A percentile compares a stretch with the other conserved stretches of the same genome.
These are phyloP conservation scores for Caenorhabditis sp. DNA, from an alignment of 2,888 invertebrate genomes.

Conservation along the genomic window DNA sequence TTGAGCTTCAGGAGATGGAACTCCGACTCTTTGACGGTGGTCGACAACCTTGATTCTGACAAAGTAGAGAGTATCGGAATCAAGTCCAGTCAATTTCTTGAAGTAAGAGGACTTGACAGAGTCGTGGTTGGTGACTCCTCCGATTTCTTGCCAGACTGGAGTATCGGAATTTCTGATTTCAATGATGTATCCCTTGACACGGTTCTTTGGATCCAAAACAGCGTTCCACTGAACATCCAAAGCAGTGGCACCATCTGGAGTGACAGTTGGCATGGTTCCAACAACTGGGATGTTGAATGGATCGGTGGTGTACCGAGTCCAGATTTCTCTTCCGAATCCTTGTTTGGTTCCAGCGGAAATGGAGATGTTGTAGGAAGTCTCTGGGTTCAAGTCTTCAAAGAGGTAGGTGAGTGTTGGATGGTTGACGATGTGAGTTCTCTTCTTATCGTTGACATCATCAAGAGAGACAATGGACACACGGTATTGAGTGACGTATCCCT, in stretches of 20 bases:
- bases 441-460: slow-evolving; percentile 77
- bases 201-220: slow-evolving; percentile 79
- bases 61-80: slow-evolving; percentile 84
- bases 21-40: slow-evolving; percentile 76
- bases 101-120: slow-evolving; percentile 78
- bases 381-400: slow-evolving; percentile 81
- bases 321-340: slow-evolving; percentile 82
- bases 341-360: slow-evolving; percentile 78
- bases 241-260: slow-evolving; percentile 80
- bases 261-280: slow-evolving; percentile 74
- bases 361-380: slow-evolving; percentile 83
- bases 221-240: slow-evolving; percentile 82
- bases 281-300: slow-evolving; percentile 82
- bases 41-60: slow-evolving; percentile 84
- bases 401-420: slow-evolving; percentile 80
- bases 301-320: slow-evolving; percentile 81
- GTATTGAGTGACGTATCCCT: slow-evolving; percentile 81
- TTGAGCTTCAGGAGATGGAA: slow-evolving; percentile 83
- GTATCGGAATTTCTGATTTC: slow-evolving; percentile 79
- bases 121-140: slow-evolving; percentile 79
- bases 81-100: slow-evolving; percentile 83
- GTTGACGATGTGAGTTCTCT: slow-evolving; percentile 75
- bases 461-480: slow-evolving; percentile 78
- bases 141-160: slow-evolving; percentile 82
- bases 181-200: slow-evolving; percentile 82